Evolutionary conservation across 1,140 invertebrate species (phyloP).

Genomic region (Rhagoletis zephyria): DNA sequence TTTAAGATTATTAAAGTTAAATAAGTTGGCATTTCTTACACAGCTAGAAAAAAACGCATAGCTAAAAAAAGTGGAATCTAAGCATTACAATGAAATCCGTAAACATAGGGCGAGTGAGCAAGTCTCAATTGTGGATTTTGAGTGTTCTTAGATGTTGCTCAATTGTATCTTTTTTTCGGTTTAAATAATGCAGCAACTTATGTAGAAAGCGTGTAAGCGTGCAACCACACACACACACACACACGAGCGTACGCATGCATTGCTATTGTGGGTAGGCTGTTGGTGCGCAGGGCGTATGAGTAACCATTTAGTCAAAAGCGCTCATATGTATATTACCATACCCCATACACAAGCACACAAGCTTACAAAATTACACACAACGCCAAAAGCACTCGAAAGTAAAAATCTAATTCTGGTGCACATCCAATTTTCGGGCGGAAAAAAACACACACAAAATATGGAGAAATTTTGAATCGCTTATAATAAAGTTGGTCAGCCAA

Average conservation of each 20-base stretch:
- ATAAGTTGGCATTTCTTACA: background rate
- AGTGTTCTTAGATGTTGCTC: background rate
- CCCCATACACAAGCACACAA: background rate
- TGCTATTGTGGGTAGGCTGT: background rate
- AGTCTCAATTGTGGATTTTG: background rate
- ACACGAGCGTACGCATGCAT: background rate
- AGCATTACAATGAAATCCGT: background rate
- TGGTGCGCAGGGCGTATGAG: slow-evolving; percentile 19
- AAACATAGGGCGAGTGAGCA: background rate
- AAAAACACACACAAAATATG: background rate
- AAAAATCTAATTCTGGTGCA: slow-evolving; percentile 22
- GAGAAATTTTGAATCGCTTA: background rate
- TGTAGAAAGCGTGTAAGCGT: background rate
- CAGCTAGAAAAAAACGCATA: background rate
- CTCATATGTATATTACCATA: too few species aligned
- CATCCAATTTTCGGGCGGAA: background rate
- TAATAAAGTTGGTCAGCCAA: slow-evolving; percentile 54
- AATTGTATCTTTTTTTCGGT: background rate
- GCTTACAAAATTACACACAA: background rate
- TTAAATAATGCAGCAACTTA: background rate
- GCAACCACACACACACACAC: background rate
- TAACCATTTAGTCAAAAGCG: background rate
- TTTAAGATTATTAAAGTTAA: slow-evolving; percentile 24
- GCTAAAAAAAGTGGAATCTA: background rate
- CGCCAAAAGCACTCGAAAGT: background rate